Evolutionary conservation across 2,888 invertebrate genomes (phyloP), one percentile per base, ranked within the genome.

Genomic region (Myopa tessellatipennis): DNA sequence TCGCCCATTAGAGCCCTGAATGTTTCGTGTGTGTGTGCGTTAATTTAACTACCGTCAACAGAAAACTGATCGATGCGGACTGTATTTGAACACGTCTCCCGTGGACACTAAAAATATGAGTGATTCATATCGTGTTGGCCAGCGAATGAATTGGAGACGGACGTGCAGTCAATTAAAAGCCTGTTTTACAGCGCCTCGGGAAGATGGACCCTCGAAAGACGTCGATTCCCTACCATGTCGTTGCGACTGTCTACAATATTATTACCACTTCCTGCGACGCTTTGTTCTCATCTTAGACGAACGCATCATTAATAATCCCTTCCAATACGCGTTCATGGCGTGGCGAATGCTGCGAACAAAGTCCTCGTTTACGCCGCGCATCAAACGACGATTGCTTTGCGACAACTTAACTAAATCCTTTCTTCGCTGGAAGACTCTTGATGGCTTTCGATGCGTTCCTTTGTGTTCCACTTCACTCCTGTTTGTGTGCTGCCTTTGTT

Each of bases 401-500:
- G 75, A 67, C 68, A 75, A 68, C 67, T 67, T 58, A 67, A 68
- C 75, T 68, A 67, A 65, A 60, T 58, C 75, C 68, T 75, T 75
- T 68, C 12, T 65, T 74, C 71, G 36, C 26, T 26, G 26, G 26
- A 26, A 26, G 26, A 26, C 1, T 26, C 26, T 18, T 60, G 45
- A 12, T 63, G 26, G 45, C 18, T 12, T 45, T 63, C 38, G 36
- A 16, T n/a, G 40, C 50, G 18, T n/a, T 75, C 34, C 40, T 55
- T 71, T 73, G 40, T 72, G 34, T 40, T 36, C n/a, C 74, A 65
- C 74, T 74, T 74, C 74, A 74, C 74, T 74, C 67, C 74, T 67
- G 14, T 55, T 73, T 74, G 38, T 74, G n/a, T 55, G 68, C 26
- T n/a, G 10, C 38, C 4, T 18, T 72, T 72, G 45, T 18, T 67